phyloP scores from a whole-genome alignment of 1,140 invertebrate species.

The Drosophila willistoni region DNA sequence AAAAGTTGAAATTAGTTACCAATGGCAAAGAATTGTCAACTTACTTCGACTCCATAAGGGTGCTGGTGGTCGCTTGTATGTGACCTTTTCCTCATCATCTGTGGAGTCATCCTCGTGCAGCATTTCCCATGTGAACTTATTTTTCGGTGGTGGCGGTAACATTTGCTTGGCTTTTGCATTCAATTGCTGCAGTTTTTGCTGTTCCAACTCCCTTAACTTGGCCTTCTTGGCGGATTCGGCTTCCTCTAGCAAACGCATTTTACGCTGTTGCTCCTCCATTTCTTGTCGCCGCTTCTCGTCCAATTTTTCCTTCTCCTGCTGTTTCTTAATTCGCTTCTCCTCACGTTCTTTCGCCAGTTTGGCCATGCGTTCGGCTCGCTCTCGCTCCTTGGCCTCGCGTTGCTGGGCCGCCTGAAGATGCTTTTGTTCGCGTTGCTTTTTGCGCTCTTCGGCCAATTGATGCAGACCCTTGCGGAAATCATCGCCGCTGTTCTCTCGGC shows the following conservation, averaged over 20 bases:
- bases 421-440: constrained; percentile 85
- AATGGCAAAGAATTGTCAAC: constrained; percentile 13
- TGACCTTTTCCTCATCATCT: constrained; percentile 84
- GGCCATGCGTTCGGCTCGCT: constrained; percentile 83
- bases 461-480: constrained; percentile 79
- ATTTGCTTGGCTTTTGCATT: constrained; percentile 66
- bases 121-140: constrained; percentile 83
- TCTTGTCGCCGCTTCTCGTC: constrained; percentile 83
- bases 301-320: constrained; percentile 82
- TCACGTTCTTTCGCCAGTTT: constrained; percentile 85
- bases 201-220: constrained; percentile 76
- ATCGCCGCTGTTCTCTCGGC: constrained; percentile 73
- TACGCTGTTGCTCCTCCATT: constrained; percentile 84
- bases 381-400: constrained; percentile 85
- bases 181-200: constrained; percentile 63
- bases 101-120: constrained; percentile 85
- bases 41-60: constrained; percentile 85
- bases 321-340: constrained; percentile 83
- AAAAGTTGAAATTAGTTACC: no score
- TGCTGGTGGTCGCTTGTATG: constrained; percentile 83
- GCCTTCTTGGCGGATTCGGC: constrained; percentile 80
- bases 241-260: constrained; percentile 83
- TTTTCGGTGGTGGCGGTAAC: constrained; percentile 66
- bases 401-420: constrained; percentile 85
- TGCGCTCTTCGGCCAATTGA: constrained; percentile 84